Base-by-base conservation (phyloP, 2,113 vertebrate genomes). In the Triplophysa rosa region DNA sequence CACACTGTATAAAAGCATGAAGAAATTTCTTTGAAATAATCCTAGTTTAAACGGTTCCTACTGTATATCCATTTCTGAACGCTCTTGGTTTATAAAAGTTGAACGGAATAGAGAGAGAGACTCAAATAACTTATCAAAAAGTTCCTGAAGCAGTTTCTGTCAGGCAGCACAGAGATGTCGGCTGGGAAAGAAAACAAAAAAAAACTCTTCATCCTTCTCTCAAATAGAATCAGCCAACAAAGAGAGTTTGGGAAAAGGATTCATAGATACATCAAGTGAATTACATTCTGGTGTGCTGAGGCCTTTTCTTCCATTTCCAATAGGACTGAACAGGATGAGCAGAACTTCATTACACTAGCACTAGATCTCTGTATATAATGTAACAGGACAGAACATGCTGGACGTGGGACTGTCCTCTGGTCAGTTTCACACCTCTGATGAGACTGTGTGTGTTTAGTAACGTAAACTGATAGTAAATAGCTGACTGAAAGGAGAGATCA, bases 71-170 rank as follows among this genome's bases (percentile, higher is more conserved):
- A 52, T 52, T 17, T 52, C 49, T 52, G 14, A 49, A 49, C 12
- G 14, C 2, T 47, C 45, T 47, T 13, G 2, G 45, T 47, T 47
- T 47, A 47, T 29, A 47, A 17, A 52, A 52, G 11, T 13, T 8
- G 23, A 12, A 26, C 14, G 2, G 29, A 37, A 59, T 17, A 14
- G 21, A 45, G 54, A 70, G 67, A 52, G 42, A 45, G 10, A 45
- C 42, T 12, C 42, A 56, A 77, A 77, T 63, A 54, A 77, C 74
- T 76, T 76, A 21, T 71, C 68, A 56, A 40, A 73, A 73, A 73
- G n/a, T 59, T 40, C n/a, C 45, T 66, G 33, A 77, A 65, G 45
- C 82, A 71, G 65, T 83, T 80, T 80, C 77, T 80, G 82, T 77
- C 61, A 26, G 66, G 67, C 73, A 67, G 68, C 73, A 83, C 78